These are phyloP conservation scores for Tylochromis polylepis DNA, from an alignment of 2,113 vertebrate genomes.

Conservation along the genomic window DNA sequence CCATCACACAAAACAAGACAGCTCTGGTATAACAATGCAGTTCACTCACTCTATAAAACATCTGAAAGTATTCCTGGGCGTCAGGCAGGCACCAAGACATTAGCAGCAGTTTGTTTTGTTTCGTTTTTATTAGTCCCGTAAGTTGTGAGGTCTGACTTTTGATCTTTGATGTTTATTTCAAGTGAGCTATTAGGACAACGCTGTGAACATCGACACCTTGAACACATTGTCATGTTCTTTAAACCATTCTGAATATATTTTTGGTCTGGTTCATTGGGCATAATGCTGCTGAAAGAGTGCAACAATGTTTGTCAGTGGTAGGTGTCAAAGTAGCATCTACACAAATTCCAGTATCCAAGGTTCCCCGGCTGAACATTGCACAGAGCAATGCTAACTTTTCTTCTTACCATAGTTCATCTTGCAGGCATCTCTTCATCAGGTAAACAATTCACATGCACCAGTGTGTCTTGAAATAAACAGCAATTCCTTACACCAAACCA, in stretches of 20 bases:
- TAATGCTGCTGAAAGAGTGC: neutral
- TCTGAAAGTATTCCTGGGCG: too few relatives aligned
- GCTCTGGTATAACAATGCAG: neutral
- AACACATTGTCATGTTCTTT: too few relatives aligned
- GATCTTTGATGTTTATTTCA: neutral
- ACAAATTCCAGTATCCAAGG: neutral
- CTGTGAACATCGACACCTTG: too few relatives aligned
- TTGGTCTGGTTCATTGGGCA: neutral
- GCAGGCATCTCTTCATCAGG: neutral
- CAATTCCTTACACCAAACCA: neutral
- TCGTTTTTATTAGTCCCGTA: neutral
- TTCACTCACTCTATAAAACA: too few relatives aligned
- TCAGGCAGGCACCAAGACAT: neutral
- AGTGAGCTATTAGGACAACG: neutral
- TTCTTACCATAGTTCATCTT: neutral
- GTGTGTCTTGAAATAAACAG: neutral
- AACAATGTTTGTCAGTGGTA: neutral
- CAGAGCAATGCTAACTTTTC: neutral
- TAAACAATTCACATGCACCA: neutral
- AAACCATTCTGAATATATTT: too few relatives aligned
- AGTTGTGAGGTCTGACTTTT: neutral
- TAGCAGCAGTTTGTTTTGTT: neutral
- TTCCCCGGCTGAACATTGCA: fast-evolving
- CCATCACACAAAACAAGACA: neutral
- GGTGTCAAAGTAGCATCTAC: neutral